phyloP scores from a whole-genome alignment of 2,888 invertebrate species.

The Brenthis daphne region DNA sequence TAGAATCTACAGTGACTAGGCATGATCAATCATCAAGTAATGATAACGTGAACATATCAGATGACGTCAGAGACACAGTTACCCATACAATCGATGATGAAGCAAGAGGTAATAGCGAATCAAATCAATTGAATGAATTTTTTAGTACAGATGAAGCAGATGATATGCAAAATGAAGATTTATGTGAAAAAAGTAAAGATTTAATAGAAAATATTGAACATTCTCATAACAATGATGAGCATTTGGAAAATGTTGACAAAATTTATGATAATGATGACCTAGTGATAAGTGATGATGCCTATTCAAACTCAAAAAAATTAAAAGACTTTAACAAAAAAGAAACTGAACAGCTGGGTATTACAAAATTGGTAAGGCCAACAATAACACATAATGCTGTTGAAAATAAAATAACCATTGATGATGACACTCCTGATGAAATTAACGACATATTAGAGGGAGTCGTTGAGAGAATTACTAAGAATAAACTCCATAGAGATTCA shows the following conservation, averaged over 20 bases:
- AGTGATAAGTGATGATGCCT: background rate
- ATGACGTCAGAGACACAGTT: background rate
- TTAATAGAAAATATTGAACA: background rate
- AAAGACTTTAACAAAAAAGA: background rate
- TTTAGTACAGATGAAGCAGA: background rate
- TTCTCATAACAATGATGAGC: background rate
- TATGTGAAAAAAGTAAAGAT: background rate
- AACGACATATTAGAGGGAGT: slow-evolving; percentile 22
- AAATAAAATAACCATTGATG: background rate
- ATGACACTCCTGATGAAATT: slow-evolving; percentile 2
- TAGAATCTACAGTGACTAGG: background rate
- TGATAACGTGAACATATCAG: background rate
- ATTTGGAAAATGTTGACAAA: too few relatives aligned
- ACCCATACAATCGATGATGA: background rate
- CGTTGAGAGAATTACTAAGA: slow-evolving; percentile 43
- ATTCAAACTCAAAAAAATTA: background rate
- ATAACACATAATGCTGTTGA: slow-evolving; percentile 33
- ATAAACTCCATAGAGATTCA: background rate
- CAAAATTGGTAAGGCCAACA: slow-evolving; percentile 28
- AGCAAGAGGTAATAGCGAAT: background rate
- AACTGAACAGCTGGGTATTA: background rate
- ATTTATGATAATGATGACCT: too few relatives aligned
- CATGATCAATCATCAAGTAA: background rate
- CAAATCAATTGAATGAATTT: background rate
- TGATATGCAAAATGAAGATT: background rate